phyloP scores from a whole-genome alignment of 2,888 invertebrate species.

The Zygogramma bicolorata region DNA sequence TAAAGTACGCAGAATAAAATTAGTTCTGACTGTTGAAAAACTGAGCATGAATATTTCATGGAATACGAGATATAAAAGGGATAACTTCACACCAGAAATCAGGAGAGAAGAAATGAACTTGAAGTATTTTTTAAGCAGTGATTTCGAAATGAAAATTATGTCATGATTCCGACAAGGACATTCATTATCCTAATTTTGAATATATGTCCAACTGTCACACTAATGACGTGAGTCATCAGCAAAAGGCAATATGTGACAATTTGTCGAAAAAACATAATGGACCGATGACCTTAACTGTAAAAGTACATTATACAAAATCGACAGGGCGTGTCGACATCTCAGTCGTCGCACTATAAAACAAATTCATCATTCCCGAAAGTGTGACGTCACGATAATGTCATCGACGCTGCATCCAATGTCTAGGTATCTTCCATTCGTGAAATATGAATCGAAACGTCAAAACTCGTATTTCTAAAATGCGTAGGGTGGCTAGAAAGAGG shows the following conservation, averaged over 20 bases:
- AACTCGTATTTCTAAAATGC: constrained; percentile 51
- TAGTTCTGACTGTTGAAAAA: too few relatives aligned
- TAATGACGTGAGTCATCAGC: background rate
- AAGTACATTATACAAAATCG: constrained; percentile 56
- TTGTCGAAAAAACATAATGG: constrained; percentile 29
- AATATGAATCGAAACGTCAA: constrained; percentile 57
- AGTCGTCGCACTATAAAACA: constrained; percentile 54
- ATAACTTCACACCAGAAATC: too few relatives aligned
- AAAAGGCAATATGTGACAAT: constrained; percentile 6
- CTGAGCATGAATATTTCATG: too few relatives aligned
- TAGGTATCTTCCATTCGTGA: constrained; percentile 46
- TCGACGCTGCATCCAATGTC: background rate
- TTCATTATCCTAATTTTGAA: too few relatives aligned
- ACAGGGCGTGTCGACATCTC: constrained; percentile 62
- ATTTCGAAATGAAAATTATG: too few relatives aligned
- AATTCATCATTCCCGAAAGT: constrained; percentile 52
- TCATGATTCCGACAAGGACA: too few relatives aligned
- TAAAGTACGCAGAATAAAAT: too few relatives aligned
- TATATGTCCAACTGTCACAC: too few relatives aligned
- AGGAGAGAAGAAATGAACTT: too few relatives aligned
- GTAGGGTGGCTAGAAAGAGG: constrained; percentile 44
- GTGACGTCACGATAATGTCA: constrained; percentile 16
- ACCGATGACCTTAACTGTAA: constrained; percentile 49
- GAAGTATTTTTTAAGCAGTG: too few relatives aligned
- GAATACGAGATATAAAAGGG: too few relatives aligned